Conservation (phyloP, 2,888 invertebrate species). For the Bimastos eiseni region DNA sequence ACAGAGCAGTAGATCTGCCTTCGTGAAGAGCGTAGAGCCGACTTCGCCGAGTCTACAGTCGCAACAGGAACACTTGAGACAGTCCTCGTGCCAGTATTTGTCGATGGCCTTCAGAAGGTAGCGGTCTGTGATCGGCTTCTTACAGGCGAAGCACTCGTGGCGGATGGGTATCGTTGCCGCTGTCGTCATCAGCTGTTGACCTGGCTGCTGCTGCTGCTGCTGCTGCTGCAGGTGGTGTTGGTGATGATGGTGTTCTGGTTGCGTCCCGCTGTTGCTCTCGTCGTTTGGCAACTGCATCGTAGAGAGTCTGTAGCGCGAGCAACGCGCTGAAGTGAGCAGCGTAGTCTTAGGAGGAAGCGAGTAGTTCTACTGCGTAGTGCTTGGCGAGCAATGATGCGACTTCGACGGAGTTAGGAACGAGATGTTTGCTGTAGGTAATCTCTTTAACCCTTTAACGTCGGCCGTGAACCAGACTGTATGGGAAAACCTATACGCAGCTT, state of each 20-base stretch:
- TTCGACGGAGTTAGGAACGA: no score
- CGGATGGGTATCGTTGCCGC: background rate
- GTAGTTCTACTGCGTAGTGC: background rate
- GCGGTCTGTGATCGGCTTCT: constrained; percentile 76
- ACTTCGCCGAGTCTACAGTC: constrained; percentile 91
- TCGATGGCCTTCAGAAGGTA: constrained; percentile 83
- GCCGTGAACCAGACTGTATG: no score
- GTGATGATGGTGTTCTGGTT: background rate
- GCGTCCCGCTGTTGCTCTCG: background rate
- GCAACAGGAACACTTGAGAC: constrained; percentile 83
- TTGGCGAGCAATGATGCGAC: no score
- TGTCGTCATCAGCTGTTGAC: background rate
- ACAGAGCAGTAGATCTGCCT: constrained; percentile 86
- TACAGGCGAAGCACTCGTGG: constrained; percentile 69
- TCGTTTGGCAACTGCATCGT: constrained; percentile 22
- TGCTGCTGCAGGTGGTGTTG: background rate
- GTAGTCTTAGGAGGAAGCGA: background rate
- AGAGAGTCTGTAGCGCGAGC: background rate
- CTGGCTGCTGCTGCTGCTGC: background rate
- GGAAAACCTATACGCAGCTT: no score
- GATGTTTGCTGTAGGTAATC: no score
- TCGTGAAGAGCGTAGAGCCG: constrained; percentile 85
- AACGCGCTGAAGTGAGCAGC: background rate
- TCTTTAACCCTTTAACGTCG: no score
- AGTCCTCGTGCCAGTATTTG: constrained; percentile 91